These are phyloP conservation scores for Chionoecetes opilio DNA, from an alignment of 1,140 invertebrate genomes.

Conservation along the genomic window DNA sequence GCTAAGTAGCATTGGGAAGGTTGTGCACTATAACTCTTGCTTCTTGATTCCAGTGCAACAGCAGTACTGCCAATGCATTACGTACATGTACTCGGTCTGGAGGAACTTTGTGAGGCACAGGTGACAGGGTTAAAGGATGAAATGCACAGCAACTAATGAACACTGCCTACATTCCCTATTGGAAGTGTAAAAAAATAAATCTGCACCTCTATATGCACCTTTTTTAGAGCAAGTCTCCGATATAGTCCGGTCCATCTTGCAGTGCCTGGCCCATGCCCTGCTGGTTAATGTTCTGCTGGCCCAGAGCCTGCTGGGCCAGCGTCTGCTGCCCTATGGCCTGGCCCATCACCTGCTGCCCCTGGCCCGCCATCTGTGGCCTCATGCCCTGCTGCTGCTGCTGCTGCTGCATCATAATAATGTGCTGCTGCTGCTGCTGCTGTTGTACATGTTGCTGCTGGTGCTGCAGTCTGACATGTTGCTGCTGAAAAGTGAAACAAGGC, in stretches of 20 bases:
- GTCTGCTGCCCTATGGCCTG: constrained; percentile 66
- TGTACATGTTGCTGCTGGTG: constrained; percentile 70
- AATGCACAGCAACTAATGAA: not conserved
- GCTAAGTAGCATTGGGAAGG: not conserved
- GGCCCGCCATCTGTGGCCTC: constrained; percentile 65
- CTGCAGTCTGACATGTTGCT: constrained; percentile 68
- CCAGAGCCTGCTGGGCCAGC: constrained; percentile 59
- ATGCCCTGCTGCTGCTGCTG: constrained; percentile 64
- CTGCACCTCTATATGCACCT: not conserved
- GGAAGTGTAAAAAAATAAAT: not conserved
- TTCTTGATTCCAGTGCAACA: not conserved
- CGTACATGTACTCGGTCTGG: not conserved
- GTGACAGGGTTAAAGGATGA: not conserved
- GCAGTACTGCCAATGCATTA: not conserved
- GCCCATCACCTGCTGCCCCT: constrained; percentile 68
- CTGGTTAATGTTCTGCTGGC: constrained; percentile 68
- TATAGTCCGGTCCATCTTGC: constrained; percentile 62
- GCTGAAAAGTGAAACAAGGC: not conserved
- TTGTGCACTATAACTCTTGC: not conserved
- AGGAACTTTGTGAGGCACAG: not conserved
- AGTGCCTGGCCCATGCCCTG: constrained; percentile 69
- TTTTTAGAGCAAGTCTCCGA: constrained; percentile 60
- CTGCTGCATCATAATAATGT: constrained; percentile 71
- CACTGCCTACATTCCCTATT: not conserved
- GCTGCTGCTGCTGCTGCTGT: constrained; percentile 70